Evolutionary conservation across 2,113 vertebrate genomes (phyloP).

Genomic region (Nibea coibor): DNA sequence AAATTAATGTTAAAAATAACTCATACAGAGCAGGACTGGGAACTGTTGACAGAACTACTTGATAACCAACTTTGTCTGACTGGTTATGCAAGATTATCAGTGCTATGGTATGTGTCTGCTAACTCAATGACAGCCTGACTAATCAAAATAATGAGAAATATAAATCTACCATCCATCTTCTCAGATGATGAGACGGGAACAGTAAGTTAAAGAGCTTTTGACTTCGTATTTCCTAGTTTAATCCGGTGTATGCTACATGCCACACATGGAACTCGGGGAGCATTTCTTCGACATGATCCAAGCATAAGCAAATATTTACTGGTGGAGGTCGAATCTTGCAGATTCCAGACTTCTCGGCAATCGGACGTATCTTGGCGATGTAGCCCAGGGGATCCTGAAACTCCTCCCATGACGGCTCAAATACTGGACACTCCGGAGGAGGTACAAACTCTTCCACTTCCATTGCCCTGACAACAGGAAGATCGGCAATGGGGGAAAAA

Average conservation of each 20-base stretch:
- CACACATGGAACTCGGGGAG: not conserved
- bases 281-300: not conserved
- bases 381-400: constrained; percentile 95
- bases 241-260: not conserved
- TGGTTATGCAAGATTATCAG: constrained; percentile 3
- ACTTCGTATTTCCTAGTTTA: not conserved
- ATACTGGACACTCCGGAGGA: constrained; percentile 97
- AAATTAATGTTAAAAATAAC: not conserved
- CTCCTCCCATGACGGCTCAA: constrained; percentile 98
- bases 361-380: constrained; percentile 96
- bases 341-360: constrained; percentile 97
- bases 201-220: not conserved
- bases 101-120: not conserved
- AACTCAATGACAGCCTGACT: not conserved
- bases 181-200: not conserved
- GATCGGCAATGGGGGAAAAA: not conserved
- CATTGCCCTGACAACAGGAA: constrained; percentile 79
- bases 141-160: not conserved
- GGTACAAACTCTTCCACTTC: constrained; percentile 92
- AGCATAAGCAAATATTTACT: constrained; percentile 79
- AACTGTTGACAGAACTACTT: not conserved
- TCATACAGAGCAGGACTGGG: not conserved
- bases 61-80: not conserved
- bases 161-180: too few species aligned
- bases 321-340: constrained; percentile 97